Percentiles rank a stretch among this genome's conserved stretches.
Conservation (phyloP, 2,888 invertebrate species). For the Nebria salina region DNA sequence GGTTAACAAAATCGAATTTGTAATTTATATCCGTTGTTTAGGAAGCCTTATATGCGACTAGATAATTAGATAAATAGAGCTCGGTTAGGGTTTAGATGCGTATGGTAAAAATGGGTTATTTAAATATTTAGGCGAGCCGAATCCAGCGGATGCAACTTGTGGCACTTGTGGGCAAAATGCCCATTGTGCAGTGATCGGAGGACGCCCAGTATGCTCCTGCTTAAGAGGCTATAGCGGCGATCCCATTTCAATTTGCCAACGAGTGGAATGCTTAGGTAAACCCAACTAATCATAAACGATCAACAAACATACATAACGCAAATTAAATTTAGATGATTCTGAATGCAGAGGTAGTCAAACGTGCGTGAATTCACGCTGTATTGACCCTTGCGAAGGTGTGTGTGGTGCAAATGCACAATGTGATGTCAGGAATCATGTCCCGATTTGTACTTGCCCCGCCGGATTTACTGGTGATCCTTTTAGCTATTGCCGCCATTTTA, state of each 20-base stretch:
- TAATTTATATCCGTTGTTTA: too few species aligned
- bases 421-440: slow-evolving; percentile 79
- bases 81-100: too few species aligned
- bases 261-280: slow-evolving; percentile 76
- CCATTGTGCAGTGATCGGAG: slow-evolving; percentile 71
- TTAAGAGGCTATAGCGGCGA: slow-evolving; percentile 83
- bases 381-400: slow-evolving; percentile 80
- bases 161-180: slow-evolving; percentile 76
- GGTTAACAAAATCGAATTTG: too few species aligned
- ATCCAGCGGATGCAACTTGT: slow-evolving; percentile 58
- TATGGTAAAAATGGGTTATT: too few species aligned
- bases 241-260: slow-evolving; percentile 76
- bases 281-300: not conserved
- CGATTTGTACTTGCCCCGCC: slow-evolving; percentile 80
- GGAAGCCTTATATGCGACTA: too few species aligned
- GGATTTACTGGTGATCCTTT: slow-evolving; percentile 85
- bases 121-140: slow-evolving; percentile 22
- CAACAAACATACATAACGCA: not conserved
- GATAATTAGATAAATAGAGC: too few species aligned
- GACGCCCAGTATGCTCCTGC: slow-evolving; percentile 83
- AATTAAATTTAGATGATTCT: slow-evolving; percentile 68
- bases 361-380: slow-evolving; percentile 80
- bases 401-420: slow-evolving; percentile 83
- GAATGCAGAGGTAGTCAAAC: slow-evolving; percentile 79
- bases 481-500: slow-evolving; percentile 74